Base-by-base conservation (phyloP, 2,113 vertebrate genomes). In the Syrrhaptes paradoxus region DNA sequence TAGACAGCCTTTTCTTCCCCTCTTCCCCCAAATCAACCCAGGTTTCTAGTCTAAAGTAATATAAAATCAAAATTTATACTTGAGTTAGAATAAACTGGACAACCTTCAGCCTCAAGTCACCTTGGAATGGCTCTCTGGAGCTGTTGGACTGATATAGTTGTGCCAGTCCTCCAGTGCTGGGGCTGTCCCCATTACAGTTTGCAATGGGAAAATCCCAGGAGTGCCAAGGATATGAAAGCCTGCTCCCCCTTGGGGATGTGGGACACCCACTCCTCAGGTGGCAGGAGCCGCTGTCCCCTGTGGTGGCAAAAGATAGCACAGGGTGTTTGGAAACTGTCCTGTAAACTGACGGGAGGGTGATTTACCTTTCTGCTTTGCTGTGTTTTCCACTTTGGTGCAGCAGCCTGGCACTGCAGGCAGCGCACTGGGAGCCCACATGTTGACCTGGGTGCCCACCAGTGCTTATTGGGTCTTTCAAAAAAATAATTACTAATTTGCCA, bases 341-440 rank as follows among this genome's bases (percentile, higher is more conserved):
- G n/a, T 20, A 51, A 76, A 54, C 26, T 0, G 0, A 10, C 12
- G 51, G 24, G 55, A 80, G 34, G 26, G 10, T 15, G n/a, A 43
- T 80, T 24, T 55, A 29, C 13, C 45, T 32, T 74, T 31, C 28
- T 65, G 15, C 15, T 76, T 77, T 67, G 13, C 31, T 78, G 16
- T 49, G 52, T 43, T 79, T 84, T 43, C 34, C 45, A 19, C n/a
- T 17, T 66, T 2, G 26, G 34, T 1, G 2, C 73, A 34, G 59
- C 43, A 66, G 59, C 36, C 20, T 3, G 1, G 17, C 68, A 34
- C 31, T 28, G 18, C 55, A 45, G 57, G 31, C 63, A 68, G 43
- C 5, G 43, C 22, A 62, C 28, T 48, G 25, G 74, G 41, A 94
- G 41, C 45, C 67, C 45, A 21, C 1, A 0, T 20, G 49, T 22